Evolutionary conservation across 2,888 invertebrate species (phyloP), one percentile per base, ranked within the genome.

Genomic region (Marronus borbonicus): DNA sequence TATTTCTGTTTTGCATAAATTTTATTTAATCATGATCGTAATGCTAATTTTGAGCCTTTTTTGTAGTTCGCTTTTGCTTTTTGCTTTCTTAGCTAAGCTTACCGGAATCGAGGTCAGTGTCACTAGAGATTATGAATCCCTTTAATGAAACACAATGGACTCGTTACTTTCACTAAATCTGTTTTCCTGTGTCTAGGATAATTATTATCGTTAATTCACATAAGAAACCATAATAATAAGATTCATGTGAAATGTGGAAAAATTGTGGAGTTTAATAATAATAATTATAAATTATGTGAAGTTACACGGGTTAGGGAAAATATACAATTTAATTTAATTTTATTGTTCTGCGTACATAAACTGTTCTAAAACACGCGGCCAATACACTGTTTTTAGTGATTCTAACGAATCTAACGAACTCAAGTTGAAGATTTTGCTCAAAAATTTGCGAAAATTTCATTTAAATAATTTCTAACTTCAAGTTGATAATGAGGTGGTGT

Each of bases 51-150:
- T 10, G 14, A 28, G 24, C 3, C n/a, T 49, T 68, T 68, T 39
- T n/a, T 66, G 10, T 20, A 58, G n/a, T n/a, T 20, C 20, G 7
- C 39, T 39, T 44, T 20, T 28, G 20, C 14, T 24, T 10, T 17
- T 14, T 17, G 36, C 2, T 62, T 28, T 62, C 17, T 39, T 65
- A 36, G 12, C 44, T 44, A 44, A 31, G 31, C 31, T 31, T 31
- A 50, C 1, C 17, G n/a, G 50, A 55, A 55, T 17, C 55, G 70
- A 70, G 70, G 70, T 55, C 70, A 70, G 70, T 70, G 70, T 70
- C 58, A 70, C 39, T 70, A 70, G 70, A 70, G 31, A 55, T 36
- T 10, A 44, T n/a, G 36, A 69, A 28, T 31, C 36, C 70, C 70
- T 36, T 69, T 14, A 36, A 58, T 20, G 55, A 28, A 36, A 69